phyloP scores from a whole-genome alignment of 2,888 invertebrate species.

The Adineta ricciae region DNA sequence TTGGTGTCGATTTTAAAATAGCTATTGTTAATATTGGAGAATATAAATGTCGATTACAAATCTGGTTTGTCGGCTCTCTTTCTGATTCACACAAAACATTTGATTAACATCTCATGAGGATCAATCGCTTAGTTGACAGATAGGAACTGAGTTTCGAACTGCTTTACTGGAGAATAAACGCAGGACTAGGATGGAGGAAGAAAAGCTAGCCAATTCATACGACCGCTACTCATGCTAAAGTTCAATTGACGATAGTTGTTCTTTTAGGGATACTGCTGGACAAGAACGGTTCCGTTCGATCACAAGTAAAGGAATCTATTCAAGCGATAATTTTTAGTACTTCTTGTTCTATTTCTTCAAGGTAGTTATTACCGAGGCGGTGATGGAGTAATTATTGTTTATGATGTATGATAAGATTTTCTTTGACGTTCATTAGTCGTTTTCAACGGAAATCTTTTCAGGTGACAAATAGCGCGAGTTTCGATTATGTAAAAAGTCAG shows the following conservation, averaged over 20 bases:
- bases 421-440: background rate
- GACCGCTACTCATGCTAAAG: too few relatives aligned
- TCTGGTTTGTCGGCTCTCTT: slow-evolving; percentile 96
- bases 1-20: slow-evolving; percentile 89
- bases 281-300: background rate
- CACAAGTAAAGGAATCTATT: background rate
- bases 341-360: background rate
- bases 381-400: slow-evolving; percentile 96
- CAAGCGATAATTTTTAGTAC: too few relatives aligned
- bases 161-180: too few relatives aligned
- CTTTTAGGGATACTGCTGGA: background rate
- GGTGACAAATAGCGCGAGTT: slow-evolving; percentile 78
- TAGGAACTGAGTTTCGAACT: too few relatives aligned
- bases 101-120: too few relatives aligned
- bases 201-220: too few relatives aligned
- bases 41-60: slow-evolving; percentile 55
- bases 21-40: slow-evolving; percentile 64
- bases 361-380: slow-evolving; percentile 78
- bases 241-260: too few relatives aligned
- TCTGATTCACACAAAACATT: too few relatives aligned
- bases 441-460: too few relatives aligned
- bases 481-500: slow-evolving; percentile 97
- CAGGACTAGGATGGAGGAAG: too few relatives aligned
- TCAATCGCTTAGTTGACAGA: too few relatives aligned
- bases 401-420: slow-evolving; percentile 68